Evolutionary conservation across 2,113 vertebrate genomes (phyloP), one percentile per base, ranked within the genome.

Genomic region (Empidonax traillii): DNA sequence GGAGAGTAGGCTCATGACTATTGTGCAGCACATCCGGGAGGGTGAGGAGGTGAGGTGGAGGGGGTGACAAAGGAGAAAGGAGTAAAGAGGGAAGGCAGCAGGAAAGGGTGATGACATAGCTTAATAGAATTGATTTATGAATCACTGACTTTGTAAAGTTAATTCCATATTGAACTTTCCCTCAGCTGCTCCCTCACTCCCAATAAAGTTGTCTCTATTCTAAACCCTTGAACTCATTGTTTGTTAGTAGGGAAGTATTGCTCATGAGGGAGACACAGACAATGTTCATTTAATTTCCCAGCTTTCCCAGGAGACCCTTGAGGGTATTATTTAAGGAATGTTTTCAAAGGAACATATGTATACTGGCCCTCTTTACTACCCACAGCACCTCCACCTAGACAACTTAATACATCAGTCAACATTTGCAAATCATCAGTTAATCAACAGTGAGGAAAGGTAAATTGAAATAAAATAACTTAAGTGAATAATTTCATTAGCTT

Each of bases 211-310:
- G 52, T 72, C 72, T 92, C 83, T 91, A 31, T 89, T 94, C 44
- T 92, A 94, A 96, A 78, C 35, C 73, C 91, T 75, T 93, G 93
- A 93, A 89, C 44, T 76, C 93, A 94, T 96, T 97, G 95, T 96
- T 97, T 95, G 89, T 72, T 92, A 69, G 69, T 75, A 53, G 56
- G 95, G 61, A 96, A 97, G 93, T 94, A 94, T 95, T 97, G 81
- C 91, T 97, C 94, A 97, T 87, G 80, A 94, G 89, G 61, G 84
- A 95, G 73, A 90, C 68, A 76, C 69, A 92, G 83, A 93, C 86
- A 93, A 90, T 77, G 74, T 55, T 94, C 52, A 75, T 85, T 91
- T 96, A 94, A 89, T 91, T 94, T 94, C 93, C 53, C 77, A 87
- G 84, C 73, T 89, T 89, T 94, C 96, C 91, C 95, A 92, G 62